phyloP scores from a whole-genome alignment of 2,888 invertebrate species.

The Pristionchus entomophagus region DNA sequence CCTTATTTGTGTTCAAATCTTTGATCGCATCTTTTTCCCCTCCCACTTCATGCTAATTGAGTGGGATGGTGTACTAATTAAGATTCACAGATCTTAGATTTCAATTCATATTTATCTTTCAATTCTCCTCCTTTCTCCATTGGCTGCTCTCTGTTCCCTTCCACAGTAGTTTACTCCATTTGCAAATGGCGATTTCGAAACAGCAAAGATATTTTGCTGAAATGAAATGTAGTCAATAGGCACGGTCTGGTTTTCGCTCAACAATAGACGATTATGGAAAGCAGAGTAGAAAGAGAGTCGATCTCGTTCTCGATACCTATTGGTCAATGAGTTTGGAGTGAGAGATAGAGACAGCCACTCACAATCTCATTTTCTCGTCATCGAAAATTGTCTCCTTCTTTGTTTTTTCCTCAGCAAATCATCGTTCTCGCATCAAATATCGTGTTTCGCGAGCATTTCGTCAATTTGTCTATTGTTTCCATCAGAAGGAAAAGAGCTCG shows the following conservation, averaged over 20 bases:
- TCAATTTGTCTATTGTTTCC: neutral
- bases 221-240: neutral
- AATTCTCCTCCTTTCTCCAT: neutral
- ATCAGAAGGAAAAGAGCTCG: neutral
- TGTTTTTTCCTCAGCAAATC: neutral
- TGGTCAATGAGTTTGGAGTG: neutral
- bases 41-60: no score
- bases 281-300: neutral
- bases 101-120: conserved; percentile 11
- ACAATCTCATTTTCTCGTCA: neutral
- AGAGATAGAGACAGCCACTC: no score
- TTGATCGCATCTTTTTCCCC: neutral
- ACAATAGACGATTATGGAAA: conserved; percentile 15
- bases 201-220: no score
- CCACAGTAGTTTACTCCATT: conserved; percentile 3
- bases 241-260: neutral
- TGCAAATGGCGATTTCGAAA: neutral
- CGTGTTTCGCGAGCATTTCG: neutral
- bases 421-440: neutral
- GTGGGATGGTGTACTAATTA: no score
- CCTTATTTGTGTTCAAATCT: neutral
- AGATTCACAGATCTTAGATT: neutral
- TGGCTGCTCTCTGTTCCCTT: neutral
- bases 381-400: neutral
- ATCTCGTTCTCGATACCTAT: neutral